Base-by-base conservation (phyloP, 2,113 vertebrate species). In the Seriola rivoliana region DNA sequence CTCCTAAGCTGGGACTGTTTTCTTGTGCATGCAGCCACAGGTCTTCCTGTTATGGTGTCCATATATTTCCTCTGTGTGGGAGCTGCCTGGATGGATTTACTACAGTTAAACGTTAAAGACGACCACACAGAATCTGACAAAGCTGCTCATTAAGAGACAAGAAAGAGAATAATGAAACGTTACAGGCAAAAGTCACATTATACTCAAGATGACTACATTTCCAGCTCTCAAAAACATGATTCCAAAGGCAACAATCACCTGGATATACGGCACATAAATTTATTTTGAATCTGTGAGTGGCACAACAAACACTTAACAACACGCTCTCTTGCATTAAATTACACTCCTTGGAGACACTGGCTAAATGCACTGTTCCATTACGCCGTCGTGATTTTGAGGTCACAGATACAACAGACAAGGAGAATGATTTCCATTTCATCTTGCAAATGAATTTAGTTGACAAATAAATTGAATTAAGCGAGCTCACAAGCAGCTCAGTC, bases 401-500 rank as follows among this genome's bases (percentile, higher is more conserved):
- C 77, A 62, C 42, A 23, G 19, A 44, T 19, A 23, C 23, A 1
- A 44, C 46, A 25, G 48, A 58, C 25, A 8, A 14, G 63, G 36
- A 14, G 70, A 55, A 29, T 7, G 46, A 50, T 50, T 79, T 57
- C 65, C 60, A 62, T 46, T 74, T 70, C 50, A 65, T 70, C 65
- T 32, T 1, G n/a, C 48, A 79, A 78, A 73, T 70, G 17, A 80
- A 64, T 73, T 67, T 63, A 62, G 54, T 64, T 38, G 75, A 48
- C 54, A 21, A 62, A 78, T 62, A 38, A 57, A 79, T 70, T 64
- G 6, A 75, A 75, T 80, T 64, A 70, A 73, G n/a, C 3, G 8
- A 79, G 29, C 57, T 48, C 57, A 58, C 42, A 12, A 54, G 44
- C 58, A 8, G 65, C 63, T 38, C 44, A n/a, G 71, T 50, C 71